A percentile compares a stretch with the other conserved stretches of the same genome.
Evolutionary conservation across 2,888 invertebrate genomes (phyloP).

Genomic region (Nephrotoma guestfalica): DNA sequence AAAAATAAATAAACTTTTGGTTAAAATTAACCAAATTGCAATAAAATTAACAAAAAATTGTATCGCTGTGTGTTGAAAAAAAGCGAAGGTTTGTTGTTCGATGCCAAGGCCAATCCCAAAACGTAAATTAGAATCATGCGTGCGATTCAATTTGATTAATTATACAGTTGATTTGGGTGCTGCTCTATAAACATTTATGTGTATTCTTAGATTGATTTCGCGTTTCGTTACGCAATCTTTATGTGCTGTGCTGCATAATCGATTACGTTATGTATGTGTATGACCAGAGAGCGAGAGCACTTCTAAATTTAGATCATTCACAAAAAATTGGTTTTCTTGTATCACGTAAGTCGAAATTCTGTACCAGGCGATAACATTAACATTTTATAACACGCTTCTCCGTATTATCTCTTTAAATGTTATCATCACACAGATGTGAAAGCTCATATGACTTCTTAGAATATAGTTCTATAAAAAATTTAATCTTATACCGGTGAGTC

Average conservation of each 20-base stretch:
- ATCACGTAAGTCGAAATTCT: not conserved
- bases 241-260: not conserved
- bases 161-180: not conserved
- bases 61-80: not conserved
- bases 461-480: not conserved
- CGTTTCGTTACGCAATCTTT: not conserved
- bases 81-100: constrained; percentile 3
- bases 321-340: not conserved
- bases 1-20: not conserved
- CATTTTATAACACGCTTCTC: not conserved
- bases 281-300: not conserved
- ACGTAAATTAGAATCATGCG: constrained; percentile 3
- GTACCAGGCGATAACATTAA: not conserved
- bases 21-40: constrained; percentile 2
- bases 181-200: not conserved
- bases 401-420: not conserved
- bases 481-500: not conserved
- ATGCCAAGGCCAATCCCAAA: constrained; percentile 1
- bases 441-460: not conserved
- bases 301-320: not conserved
- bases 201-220: not conserved
- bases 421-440: not conserved
- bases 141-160: constrained; percentile 4
- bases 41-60: constrained; percentile 1
- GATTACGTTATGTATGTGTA: not conserved